Evolutionary conservation across 1,140 invertebrate species (phyloP).

Genomic region (Zaprionus inermis): DNA sequence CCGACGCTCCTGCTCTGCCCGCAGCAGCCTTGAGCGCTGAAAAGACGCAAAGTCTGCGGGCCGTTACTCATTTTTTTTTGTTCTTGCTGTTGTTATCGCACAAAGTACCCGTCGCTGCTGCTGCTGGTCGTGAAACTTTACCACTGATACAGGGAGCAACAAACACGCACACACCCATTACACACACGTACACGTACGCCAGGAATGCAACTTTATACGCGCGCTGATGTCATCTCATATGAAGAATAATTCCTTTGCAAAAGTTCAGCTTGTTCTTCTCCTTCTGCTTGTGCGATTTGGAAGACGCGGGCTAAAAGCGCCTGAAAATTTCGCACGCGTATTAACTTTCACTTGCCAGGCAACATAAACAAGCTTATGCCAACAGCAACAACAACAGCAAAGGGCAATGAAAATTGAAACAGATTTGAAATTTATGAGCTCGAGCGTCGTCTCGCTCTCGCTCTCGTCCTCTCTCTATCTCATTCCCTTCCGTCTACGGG

Average conservation of each 20-base stretch:
- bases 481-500: neutral
- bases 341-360: conserved; percentile 72
- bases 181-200: conserved; percentile 13
- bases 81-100: conserved; percentile 35
- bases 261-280: conserved; percentile 63
- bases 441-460: conserved; percentile 19
- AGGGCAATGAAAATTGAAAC: conserved; percentile 64
- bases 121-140: conserved; percentile 39
- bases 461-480: conserved; percentile 17
- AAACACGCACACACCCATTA: conserved; percentile 12
- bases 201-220: conserved; percentile 53
- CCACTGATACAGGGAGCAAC: conserved; percentile 26
- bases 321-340: conserved; percentile 72
- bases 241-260: conserved; percentile 74
- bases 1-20: neutral
- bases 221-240: conserved; percentile 72
- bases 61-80: conserved; percentile 24
- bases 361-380: conserved; percentile 71
- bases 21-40: conserved; percentile 29
- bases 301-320: conserved; percentile 42
- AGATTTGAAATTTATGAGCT: conserved; percentile 77
- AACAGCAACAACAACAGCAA: conserved; percentile 23
- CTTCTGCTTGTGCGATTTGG: conserved; percentile 16
- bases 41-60: conserved; percentile 29
- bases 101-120: conserved; percentile 21